Percentiles rank a stretch among this genome's conserved stretches.
Conservation (phyloP, 2,888 invertebrate genomes). For the Sphaeridia pumilis region DNA sequence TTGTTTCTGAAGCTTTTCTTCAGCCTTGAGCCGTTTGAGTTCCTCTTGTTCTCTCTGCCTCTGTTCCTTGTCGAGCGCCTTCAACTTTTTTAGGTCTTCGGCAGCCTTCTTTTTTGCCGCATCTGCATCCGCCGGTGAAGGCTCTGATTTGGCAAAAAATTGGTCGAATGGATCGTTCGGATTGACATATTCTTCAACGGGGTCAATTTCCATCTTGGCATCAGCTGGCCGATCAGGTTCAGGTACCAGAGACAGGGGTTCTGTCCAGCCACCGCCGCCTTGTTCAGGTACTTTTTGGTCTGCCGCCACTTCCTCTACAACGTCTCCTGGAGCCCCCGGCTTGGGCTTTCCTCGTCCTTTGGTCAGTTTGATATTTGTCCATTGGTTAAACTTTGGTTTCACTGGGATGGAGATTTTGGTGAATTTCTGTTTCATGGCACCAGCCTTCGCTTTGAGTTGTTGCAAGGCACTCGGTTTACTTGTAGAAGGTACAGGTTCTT, state of each 20-base stretch:
- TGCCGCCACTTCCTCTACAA: neutral
- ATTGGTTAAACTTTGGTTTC: constrained; percentile 47
- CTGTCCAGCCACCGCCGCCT: constrained; percentile 10
- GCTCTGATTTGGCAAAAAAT: constrained; percentile 41
- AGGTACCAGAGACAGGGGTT: constrained; percentile 9
- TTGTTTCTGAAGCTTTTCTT: constrained; percentile 14
- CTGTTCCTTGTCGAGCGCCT: constrained; percentile 7
- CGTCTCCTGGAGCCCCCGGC: neutral
- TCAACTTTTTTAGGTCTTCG: constrained; percentile 8
- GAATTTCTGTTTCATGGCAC: constrained; percentile 23
- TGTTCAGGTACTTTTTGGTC: constrained; percentile 24
- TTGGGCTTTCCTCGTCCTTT: constrained; percentile 18
- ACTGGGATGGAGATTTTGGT: constrained; percentile 47
- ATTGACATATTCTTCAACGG: constrained; percentile 26
- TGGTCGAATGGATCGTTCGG: constrained; percentile 17
- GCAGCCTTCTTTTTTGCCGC: constrained; percentile 36
- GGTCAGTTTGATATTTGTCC: constrained; percentile 23
- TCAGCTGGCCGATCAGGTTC: constrained; percentile 1
- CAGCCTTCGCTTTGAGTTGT: constrained; percentile 29
- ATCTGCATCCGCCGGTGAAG: constrained; percentile 47
- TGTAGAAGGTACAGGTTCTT: neutral
- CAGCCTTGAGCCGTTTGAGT: constrained; percentile 13
- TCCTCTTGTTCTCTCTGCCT: constrained; percentile 13
- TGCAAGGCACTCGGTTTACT: constrained; percentile 23
- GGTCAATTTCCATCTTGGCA: constrained; percentile 37